Conservation (phyloP, 2,113 vertebrate species). For the Chionodraco myersi region DNA sequence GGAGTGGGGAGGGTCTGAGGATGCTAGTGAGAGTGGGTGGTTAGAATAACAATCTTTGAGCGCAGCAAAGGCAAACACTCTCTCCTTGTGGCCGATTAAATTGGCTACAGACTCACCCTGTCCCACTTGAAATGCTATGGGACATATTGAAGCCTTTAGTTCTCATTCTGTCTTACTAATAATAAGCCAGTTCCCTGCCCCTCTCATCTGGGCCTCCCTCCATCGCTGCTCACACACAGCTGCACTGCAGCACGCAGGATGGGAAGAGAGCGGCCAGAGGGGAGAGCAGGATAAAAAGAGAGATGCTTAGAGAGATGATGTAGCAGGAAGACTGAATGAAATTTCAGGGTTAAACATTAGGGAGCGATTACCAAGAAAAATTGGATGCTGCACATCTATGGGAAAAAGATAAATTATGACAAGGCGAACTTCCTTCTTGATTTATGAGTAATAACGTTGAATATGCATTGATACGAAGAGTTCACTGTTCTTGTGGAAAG, state of each 20-base stretch:
- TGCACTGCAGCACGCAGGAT: constrained; percentile 52
- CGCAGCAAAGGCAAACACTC: constrained; percentile 63
- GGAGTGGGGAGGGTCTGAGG: constrained; percentile 45
- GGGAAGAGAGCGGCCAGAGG: constrained; percentile 17
- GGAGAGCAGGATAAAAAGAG: not conserved
- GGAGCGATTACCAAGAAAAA: constrained; percentile 36
- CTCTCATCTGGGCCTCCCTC: constrained; percentile 73
- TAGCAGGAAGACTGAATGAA: constrained; percentile 22
- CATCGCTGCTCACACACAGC: constrained; percentile 55
- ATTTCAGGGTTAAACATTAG: constrained; percentile 6
- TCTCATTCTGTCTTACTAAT: constrained; percentile 66
- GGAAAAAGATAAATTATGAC: constrained; percentile 47
- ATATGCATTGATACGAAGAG: constrained; percentile 46
- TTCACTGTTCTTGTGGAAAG: constrained; percentile 38
- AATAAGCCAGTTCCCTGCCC: constrained; percentile 63
- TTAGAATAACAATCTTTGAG: constrained; percentile 76
- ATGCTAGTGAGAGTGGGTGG: constrained; percentile 61
- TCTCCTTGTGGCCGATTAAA: constrained; percentile 61
- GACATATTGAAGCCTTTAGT: constrained; percentile 79
- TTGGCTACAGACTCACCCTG: constrained; percentile 50
- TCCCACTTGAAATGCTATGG: constrained; percentile 66
- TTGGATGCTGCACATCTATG: constrained; percentile 13
- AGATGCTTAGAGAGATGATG: constrained; percentile 18
- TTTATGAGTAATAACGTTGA: constrained; percentile 48
- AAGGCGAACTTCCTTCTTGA: constrained; percentile 26